phyloP scores from a whole-genome alignment of 2,797 vertebrate species.

The Lepilemur ruficaudatus region DNA sequence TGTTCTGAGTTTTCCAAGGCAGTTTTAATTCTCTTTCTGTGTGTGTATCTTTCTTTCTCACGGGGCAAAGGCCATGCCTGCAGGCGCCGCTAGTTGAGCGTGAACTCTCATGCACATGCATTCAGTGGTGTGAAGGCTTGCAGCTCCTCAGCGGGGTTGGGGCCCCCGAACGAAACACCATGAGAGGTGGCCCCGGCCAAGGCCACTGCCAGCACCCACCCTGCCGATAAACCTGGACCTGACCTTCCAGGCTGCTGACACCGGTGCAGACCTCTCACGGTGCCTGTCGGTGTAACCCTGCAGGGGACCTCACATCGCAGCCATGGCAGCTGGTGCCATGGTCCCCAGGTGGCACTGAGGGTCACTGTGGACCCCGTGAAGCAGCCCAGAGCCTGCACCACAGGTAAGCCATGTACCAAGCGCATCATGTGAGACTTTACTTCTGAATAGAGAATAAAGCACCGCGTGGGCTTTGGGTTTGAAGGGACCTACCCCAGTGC shows the following conservation, averaged over 20 bases:
- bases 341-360: fast-evolving
- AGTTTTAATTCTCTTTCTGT: neutral
- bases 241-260: neutral
- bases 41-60: neutral
- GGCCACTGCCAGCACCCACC: neutral
- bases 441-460: neutral
- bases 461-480: neutral
- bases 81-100: neutral
- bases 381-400: neutral
- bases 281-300: too few relatives aligned
- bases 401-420: neutral
- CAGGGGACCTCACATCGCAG: neutral
- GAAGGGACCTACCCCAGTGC: too few relatives aligned
- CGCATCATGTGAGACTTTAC: neutral
- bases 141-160: too few relatives aligned
- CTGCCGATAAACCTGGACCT: too few relatives aligned
- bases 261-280: too few relatives aligned
- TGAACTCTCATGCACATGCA: neutral
- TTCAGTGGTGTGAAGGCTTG: neutral
- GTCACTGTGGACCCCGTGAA: neutral
- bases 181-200: neutral
- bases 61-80: neutral
- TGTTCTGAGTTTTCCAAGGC: neutral
- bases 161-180: neutral
- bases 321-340: neutral